These are phyloP conservation scores for Andrena minutula DNA, from an alignment of 2,888 invertebrate species.

Conservation along the genomic window DNA sequence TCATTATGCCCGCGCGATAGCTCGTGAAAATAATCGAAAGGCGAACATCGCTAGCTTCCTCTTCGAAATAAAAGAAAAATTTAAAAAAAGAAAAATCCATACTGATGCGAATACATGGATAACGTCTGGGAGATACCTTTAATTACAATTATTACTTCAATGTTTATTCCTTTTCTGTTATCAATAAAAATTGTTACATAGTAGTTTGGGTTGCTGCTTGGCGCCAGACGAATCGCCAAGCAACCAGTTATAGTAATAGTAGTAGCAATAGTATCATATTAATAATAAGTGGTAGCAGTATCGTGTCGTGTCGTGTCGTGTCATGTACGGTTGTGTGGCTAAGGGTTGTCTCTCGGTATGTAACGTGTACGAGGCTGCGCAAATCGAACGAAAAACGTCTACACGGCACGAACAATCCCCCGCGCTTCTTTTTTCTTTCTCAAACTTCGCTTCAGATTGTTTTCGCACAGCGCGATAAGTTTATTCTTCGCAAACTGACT, in stretches of 20 bases:
- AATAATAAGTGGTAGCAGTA: constrained; percentile 70
- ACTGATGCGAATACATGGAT: constrained; percentile 46
- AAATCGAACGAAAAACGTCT: constrained; percentile 36
- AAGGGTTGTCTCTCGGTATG: constrained; percentile 28
- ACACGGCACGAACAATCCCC: constrained; percentile 41
- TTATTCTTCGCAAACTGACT: not conserved
- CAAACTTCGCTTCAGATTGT: not conserved
- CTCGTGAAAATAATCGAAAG: not conserved
- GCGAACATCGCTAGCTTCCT: too few species aligned
- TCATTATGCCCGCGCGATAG: not conserved
- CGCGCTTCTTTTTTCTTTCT: too few species aligned
- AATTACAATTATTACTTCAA: constrained; percentile 79
- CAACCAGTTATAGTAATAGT: constrained; percentile 77
- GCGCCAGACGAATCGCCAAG: constrained; percentile 75
- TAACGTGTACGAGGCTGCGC: constrained; percentile 33
- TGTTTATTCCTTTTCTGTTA: constrained; percentile 79
- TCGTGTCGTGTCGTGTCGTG: constrained; percentile 58
- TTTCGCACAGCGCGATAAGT: not conserved
- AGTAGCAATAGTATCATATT: constrained; percentile 75
- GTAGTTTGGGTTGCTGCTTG: constrained; percentile 79
- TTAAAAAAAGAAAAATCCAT: constrained; percentile 41
- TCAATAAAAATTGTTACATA: constrained; percentile 84
- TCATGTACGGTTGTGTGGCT: constrained; percentile 35
- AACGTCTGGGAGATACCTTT: constrained; percentile 65
- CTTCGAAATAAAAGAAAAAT: constrained; percentile 22